phyloP scores from a whole-genome alignment of 2,113 vertebrate species.

The Silurus meridionalis region DNA sequence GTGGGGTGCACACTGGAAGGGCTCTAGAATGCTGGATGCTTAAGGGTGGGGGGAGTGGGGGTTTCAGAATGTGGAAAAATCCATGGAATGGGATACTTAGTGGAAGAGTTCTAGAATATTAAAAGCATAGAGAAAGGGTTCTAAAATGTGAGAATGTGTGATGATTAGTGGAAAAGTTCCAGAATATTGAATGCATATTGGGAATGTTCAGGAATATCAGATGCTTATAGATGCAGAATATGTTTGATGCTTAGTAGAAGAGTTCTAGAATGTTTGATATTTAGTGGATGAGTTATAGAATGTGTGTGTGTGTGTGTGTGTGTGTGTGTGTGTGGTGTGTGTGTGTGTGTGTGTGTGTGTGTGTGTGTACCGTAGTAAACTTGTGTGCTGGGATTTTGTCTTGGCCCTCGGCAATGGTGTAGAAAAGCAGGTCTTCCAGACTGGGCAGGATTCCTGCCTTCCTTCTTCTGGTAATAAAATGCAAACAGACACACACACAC shows the following conservation, averaged over 20 bases:
- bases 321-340: not conserved
- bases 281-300: not conserved
- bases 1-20: not conserved
- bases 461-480: conserved; percentile 77
- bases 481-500: conserved; percentile 46
- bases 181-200: not conserved
- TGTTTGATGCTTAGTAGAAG: not conserved
- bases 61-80: not conserved
- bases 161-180: not conserved
- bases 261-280: not conserved
- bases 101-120: not conserved
- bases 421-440: conserved; percentile 97
- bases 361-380: conserved; percentile 81
- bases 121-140: not conserved
- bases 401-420: conserved; percentile 98
- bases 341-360: not conserved
- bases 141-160: not conserved
- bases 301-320: not conserved
- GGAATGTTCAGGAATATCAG: not conserved
- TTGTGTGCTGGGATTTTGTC: conserved; percentile 88
- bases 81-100: not conserved
- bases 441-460: conserved; percentile 94
- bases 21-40: no score
- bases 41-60: no score
- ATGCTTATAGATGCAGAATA: not conserved